Evolutionary conservation across 2,888 invertebrate species (phyloP), one percentile per base, ranked within the genome.

Genomic region (Prosopocoilus inquinatus): DNA sequence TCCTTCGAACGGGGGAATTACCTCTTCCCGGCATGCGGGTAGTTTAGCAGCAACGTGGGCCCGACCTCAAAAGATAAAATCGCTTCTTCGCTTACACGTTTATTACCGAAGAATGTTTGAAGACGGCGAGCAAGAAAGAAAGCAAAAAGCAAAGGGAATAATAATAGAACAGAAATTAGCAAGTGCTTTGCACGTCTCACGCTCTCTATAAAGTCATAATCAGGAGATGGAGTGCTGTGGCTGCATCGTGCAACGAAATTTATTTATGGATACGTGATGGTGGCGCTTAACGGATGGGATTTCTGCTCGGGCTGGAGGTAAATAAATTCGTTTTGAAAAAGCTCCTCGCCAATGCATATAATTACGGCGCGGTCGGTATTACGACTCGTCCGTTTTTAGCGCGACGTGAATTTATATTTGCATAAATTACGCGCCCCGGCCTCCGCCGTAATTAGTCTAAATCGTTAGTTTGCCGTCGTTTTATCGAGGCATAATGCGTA

Each of bases 371-470:
- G 11, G 35, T 51, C n/a, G 34, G 33, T 45, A 49, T 51, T 36
- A 44, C 13, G 51, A 44, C 11, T 46, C 9, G 51, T 34, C 51
- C 33, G 45, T 51, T 51, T 46, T 45, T 51, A 45, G 45, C 51
- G 45, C 51, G 51, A 51, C 28, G 36, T 36, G 49, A 49, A 44
- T 34, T 45, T 35, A 11, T 35, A 51, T 51, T 51, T 51, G 44
- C 44, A 51, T 51, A 51, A 51, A 35, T 51, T 44, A 51, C 4
- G 20, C 20, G 20, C 20, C 20, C 20, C 15, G 13, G 34, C 46
- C 35, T 20, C n/a, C n/a, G 45, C 35, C 34, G 36, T 36, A 51
- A 45, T 45, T 16, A 50, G 41, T 9, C 41, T 41, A 41, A 41
- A 41, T 41, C 15, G n/a, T 41, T 15, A 13, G 13, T 9, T 41